Conservation (phyloP, 1,140 invertebrate genomes). For the Drosophila virilis region DNA sequence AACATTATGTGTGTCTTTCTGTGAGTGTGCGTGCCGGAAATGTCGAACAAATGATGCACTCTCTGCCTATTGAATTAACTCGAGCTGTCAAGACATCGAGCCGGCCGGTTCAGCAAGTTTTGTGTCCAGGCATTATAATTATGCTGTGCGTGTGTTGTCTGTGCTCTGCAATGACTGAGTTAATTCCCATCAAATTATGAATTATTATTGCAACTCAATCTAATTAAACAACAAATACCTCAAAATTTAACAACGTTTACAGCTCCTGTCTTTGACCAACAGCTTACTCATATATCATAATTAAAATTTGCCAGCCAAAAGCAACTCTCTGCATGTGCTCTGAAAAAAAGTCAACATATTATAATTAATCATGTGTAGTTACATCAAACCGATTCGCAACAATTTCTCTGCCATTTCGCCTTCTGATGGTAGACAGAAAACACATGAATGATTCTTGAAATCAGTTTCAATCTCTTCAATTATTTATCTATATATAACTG, state of each 20-base stretch:
- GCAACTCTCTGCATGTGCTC: constrained; percentile 9
- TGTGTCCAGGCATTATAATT: constrained; percentile 3
- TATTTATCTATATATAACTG: no score
- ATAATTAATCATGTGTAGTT: not conserved
- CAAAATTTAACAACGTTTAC: constrained; percentile 1
- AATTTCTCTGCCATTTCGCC: not conserved
- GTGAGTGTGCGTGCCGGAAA: constrained; percentile 44
- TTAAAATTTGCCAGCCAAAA: constrained; percentile 31
- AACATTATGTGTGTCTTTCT: constrained; percentile 4
- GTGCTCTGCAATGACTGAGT: constrained; percentile 48
- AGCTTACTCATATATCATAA: constrained; percentile 37
- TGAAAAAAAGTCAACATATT: not conserved
- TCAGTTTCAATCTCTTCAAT: no score
- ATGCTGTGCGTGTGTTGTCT: constrained; percentile 13
- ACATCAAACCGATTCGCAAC: not conserved
- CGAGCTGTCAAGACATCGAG: constrained; percentile 14
- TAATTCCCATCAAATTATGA: constrained; percentile 61
- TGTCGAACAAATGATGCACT: constrained; percentile 57
- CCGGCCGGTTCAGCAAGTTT: constrained; percentile 25
- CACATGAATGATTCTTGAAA: no score
- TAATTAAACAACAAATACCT: constrained; percentile 15
- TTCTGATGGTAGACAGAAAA: no score
- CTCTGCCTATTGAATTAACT: constrained; percentile 26
- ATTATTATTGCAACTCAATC: constrained; percentile 30
- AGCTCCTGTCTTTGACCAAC: not conserved